Base-by-base conservation (phyloP, 1,140 invertebrate genomes). In the Lamellibrachia luymesi region DNA sequence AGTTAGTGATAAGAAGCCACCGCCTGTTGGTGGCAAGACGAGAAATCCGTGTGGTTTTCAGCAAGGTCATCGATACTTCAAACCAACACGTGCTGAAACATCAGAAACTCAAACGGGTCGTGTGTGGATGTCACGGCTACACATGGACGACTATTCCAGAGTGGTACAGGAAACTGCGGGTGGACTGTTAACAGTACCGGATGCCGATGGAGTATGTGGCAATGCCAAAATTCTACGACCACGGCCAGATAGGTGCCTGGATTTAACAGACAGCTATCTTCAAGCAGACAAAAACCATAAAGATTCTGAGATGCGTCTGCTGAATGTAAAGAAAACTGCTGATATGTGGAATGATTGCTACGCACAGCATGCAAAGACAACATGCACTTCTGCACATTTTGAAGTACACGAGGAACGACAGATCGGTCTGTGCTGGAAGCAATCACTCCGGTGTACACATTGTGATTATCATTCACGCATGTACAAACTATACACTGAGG, bases 21-120 rank as follows among this genome's bases (percentile, higher is more conserved):
- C 51, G 51, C 51, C 51, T 52, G 51, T 52, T 52, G 51, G 51
- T 52, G 51, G 51, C 51, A 52, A 52, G 51, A n/a, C n/a, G n/a
- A n/a, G n/a, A n/a, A n/a, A n/a, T n/a, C n/a, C n/a, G n/a, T 89
- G 80, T 89, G 80, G 80, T n/a, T 89, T 89, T n/a, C 80, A 89
- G 80, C 80, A 89, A 89, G 80, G 80, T n/a, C 80, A 90, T 50
- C 90, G n/a, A 90, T 90, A 90, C 49, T 90, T 90, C 80, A 89
- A 89, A 89, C 13, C 80, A 89, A 89, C 80, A 89, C 80, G n/a
- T 89, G 80, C 80, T n/a, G 90, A 90, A 90, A 90, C 90, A 50
- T 38, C 90, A 38, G 90, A 90, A 90, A 90, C 90, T 7, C 90
- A 50, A 90, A 27, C 90, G 90, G 49, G 90, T 90, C 49, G n/a